Evolutionary conservation across 2,113 vertebrate species (phyloP).

Genomic region (Brienomyrus brachyistius): DNA sequence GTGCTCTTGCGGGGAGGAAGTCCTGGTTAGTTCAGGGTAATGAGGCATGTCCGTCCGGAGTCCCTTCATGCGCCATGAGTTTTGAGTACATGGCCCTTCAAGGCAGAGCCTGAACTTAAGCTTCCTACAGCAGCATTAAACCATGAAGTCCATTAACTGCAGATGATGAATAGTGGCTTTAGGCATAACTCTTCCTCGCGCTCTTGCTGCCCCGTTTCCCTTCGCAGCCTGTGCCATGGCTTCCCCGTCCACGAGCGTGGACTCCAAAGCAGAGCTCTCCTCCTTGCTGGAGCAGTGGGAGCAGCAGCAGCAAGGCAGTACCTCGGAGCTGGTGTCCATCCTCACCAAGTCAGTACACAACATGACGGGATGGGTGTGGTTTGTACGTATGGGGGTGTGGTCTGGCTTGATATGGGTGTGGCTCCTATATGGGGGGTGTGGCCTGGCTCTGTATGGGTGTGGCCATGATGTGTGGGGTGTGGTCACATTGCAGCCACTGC

Average conservation of each 20-base stretch:
- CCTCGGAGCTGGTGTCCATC: slow-evolving; percentile 82
- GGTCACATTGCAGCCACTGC: not conserved
- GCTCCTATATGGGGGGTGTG: not conserved
- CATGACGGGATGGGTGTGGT: not conserved
- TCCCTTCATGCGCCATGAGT: not conserved
- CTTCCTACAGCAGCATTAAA: not conserved
- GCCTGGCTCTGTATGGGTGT: not conserved
- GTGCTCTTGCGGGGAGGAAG: not conserved
- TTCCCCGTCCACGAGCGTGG: slow-evolving; percentile 72
- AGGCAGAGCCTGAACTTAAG: not conserved
- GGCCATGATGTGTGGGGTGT: not conserved
- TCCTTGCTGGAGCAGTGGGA: slow-evolving; percentile 95
- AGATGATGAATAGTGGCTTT: not conserved
- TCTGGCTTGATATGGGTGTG: not conserved
- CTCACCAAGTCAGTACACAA: slow-evolving; percentile 76
- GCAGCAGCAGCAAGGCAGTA: slow-evolving; percentile 82
- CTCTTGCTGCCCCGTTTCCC: slow-evolving; percentile 9
- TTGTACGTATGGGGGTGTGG: not conserved
- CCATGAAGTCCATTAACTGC: not conserved
- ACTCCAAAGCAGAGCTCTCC: slow-evolving; percentile 96
- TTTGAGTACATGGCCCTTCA: not conserved
- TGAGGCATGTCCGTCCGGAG: not conserved
- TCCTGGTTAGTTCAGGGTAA: not conserved
- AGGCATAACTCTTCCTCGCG: not conserved
- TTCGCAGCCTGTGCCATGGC: slow-evolving; percentile 73